Conservation (phyloP, 2,888 invertebrate species). For the Pachymerium ferrugineum region DNA sequence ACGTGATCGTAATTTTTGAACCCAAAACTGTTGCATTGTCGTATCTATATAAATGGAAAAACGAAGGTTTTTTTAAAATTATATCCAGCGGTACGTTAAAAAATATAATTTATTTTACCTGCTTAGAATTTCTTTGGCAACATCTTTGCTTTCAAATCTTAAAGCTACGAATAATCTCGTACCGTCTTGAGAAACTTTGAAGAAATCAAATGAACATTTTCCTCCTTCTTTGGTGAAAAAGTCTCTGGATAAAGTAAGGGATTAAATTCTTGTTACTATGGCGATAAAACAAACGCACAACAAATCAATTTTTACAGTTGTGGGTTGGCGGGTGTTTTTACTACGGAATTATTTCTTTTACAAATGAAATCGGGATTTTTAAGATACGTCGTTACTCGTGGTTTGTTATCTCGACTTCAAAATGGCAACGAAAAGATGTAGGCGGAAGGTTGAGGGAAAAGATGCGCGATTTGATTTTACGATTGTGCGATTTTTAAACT, state of each 20-base stretch:
- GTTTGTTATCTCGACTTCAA: no score
- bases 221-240: conserved; percentile 34
- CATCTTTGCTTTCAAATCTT: conserved; percentile 31
- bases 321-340: no score
- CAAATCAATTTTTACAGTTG: background rate
- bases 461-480: background rate
- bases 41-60: conserved; percentile 18
- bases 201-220: conserved; percentile 33
- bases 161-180: conserved; percentile 31
- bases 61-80: background rate
- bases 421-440: no score
- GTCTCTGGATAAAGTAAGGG: conserved; percentile 14
- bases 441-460: background rate
- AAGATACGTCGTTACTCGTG: no score
- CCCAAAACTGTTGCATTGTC: conserved; percentile 20
- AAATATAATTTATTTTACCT: conserved; percentile 8
- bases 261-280: background rate
- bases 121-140: conserved; percentile 30
- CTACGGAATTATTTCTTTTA: no score
- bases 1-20: conserved; percentile 30
- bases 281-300: background rate
- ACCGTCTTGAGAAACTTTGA: conserved; percentile 33
- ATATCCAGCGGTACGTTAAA: background rate
- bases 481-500: background rate
- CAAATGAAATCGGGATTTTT: no score